Base-by-base conservation (phyloP, 1,140 invertebrate genomes). In the Galendromus occidentalis region DNA sequence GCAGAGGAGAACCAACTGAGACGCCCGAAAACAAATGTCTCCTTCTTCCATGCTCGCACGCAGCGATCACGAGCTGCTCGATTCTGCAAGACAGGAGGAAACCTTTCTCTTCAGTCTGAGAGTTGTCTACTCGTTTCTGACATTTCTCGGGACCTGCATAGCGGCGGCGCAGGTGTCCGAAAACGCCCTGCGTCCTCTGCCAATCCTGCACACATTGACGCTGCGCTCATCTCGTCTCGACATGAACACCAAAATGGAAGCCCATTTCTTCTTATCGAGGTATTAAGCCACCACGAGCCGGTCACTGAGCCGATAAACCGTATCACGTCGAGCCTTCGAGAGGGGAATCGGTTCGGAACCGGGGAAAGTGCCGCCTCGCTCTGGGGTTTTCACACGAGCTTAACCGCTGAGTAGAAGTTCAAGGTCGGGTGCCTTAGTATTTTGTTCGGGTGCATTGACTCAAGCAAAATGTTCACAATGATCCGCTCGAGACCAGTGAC, bases 91-190 rank as follows among this genome's bases (percentile, higher is more conserved):
- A 12, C 65, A 70, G 22, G 68, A 69, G 29, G 69, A 69, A 14
- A 66, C 68, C 0, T 69, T 69, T 25, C 69, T 64, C 28, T 70
- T 70, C 39, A 70, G 69, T 30, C 64, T 70, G 1, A 68, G 68
- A 18, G 67, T 69, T 1, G 42, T 70, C 7, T 70, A 69, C 66
- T 70, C 69, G n/a, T 64, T 69, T n/a, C 39, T 69, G 0, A 66
- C 66, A 7, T 70, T 70, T 44, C 22, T 69, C 7, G 69, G 69
- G 0, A 70, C 69, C 18, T 69, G 69, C 20, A 67, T 68, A 7
- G 66, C 66, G 9, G 69, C 69, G 28, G 64, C 68, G 7, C 33
- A 42, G 7, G 69, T 70, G 4, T 69, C 69, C 1, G 65, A 69
- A 44, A 65, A 69, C 39, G 69, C 68, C 22, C 68, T 67, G 20